A percentile compares a stretch with the other conserved stretches of the same genome.
Evolutionary conservation across 1,140 invertebrate genomes (phyloP).

Genomic region (Batillaria attramentaria): DNA sequence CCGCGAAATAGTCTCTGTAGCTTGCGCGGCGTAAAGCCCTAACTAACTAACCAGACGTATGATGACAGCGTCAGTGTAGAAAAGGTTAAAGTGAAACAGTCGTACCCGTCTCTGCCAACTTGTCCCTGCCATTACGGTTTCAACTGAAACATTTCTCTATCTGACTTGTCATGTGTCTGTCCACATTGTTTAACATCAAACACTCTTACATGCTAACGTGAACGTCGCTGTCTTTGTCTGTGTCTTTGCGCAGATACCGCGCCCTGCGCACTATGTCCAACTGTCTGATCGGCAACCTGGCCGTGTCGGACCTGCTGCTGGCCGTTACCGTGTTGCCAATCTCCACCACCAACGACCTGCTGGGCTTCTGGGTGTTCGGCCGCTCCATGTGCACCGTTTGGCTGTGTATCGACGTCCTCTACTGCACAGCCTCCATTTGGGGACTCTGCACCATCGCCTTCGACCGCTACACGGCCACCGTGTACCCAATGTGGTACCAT

Average conservation of each 20-base stretch:
- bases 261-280: slow-evolving; percentile 70
- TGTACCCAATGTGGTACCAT: slow-evolving; percentile 72
- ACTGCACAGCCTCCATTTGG: slow-evolving; percentile 73
- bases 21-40: too few species aligned
- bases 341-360: slow-evolving; percentile 65
- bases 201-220: neutral
- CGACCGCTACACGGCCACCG: slow-evolving; percentile 71
- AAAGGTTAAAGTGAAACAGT: too few species aligned
- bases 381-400: slow-evolving; percentile 64
- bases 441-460: slow-evolving; percentile 71
- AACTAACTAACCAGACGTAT: too few species aligned
- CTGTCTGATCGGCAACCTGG: slow-evolving; percentile 72
- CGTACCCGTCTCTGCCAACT: too few species aligned
- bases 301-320: slow-evolving; percentile 70
- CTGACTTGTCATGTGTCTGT: too few species aligned
- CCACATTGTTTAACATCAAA: too few species aligned
- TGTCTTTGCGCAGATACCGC: slow-evolving; percentile 58
- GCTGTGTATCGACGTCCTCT: slow-evolving; percentile 71
- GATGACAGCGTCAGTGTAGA: too few species aligned
- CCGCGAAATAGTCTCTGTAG: too few species aligned
- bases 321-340: slow-evolving; percentile 70
- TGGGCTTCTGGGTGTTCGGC: slow-evolving; percentile 72
- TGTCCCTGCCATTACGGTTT: too few species aligned
- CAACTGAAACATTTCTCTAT: too few species aligned
- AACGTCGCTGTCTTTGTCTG: neutral